phyloP scores from a whole-genome alignment of 2,888 invertebrate genomes.

The Leptopilina myrica region DNA sequence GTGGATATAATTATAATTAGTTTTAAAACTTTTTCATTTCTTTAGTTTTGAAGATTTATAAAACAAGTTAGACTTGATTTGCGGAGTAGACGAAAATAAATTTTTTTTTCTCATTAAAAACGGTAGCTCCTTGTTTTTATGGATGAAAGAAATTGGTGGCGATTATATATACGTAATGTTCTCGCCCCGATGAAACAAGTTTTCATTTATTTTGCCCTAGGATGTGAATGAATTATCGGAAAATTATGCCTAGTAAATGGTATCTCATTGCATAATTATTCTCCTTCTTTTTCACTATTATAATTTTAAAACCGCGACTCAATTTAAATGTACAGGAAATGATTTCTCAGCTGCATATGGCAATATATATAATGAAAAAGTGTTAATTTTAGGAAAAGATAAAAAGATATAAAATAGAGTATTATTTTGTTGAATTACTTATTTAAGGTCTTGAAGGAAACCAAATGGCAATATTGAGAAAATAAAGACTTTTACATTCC shows the following conservation, averaged over 20 bases:
- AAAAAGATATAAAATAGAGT: too few relatives aligned
- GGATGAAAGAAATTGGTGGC: neutral
- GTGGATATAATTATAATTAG: neutral
- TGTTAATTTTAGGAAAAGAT: too few relatives aligned
- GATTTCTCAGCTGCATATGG: too few relatives aligned
- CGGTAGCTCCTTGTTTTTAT: neutral
- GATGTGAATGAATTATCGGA: constrained; percentile 1
- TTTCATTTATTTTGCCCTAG: neutral
- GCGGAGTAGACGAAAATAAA: neutral
- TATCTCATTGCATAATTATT: constrained; percentile 17
- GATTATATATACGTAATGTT: neutral
- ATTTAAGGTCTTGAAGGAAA: neutral
- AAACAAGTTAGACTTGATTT: neutral
- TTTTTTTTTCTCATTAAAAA: neutral
- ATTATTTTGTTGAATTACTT: too few relatives aligned
- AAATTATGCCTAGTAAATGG: constrained; percentile 17
- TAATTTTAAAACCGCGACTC: neutral
- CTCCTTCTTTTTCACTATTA: neutral
- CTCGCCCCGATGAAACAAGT: constrained; percentile 28
- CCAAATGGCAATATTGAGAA: neutral
- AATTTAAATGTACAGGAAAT: too few relatives aligned
- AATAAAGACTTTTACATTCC: neutral
- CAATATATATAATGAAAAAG: too few relatives aligned
- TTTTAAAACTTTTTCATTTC: too few relatives aligned
- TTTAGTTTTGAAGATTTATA: neutral